Evolutionary conservation across 2,113 vertebrate species (phyloP).

Genomic region (Pycnonotus jocosus): DNA sequence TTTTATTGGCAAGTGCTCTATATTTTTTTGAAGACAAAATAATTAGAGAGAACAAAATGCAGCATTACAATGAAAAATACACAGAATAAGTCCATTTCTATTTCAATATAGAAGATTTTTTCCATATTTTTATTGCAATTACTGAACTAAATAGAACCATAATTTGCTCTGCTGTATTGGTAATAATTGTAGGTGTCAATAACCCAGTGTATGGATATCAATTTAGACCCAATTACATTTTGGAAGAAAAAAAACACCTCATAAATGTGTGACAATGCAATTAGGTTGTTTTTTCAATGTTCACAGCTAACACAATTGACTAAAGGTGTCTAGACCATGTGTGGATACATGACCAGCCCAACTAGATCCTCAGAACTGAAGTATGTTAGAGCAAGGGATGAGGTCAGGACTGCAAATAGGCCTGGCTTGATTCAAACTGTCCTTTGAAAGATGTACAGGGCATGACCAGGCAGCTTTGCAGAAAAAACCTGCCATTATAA

Average conservation of each 20-base stretch:
- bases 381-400: not conserved
- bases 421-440: not conserved
- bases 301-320: not conserved
- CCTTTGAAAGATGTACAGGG: not conserved
- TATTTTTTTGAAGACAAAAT: not conserved
- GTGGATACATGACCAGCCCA: not conserved
- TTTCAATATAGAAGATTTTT: not conserved
- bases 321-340: not conserved
- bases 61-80: not conserved
- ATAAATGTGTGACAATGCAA: not conserved
- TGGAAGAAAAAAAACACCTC: not conserved
- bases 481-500: not conserved
- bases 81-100: not conserved
- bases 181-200: not conserved
- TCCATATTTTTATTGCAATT: not conserved
- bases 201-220: not conserved
- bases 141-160: not conserved
- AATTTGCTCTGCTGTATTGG: not conserved
- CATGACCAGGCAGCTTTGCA: not conserved
- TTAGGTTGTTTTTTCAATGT: not conserved
- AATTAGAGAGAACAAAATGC: slow-evolving; percentile 4
- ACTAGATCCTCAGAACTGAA: not conserved
- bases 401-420: not conserved
- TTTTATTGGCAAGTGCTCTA: not conserved
- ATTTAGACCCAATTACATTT: not conserved